Percentiles rank a stretch among this genome's conserved stretches.
Conservation (phyloP, 2,888 invertebrate genomes). For the Amblyjoppa fuscipennis region DNA sequence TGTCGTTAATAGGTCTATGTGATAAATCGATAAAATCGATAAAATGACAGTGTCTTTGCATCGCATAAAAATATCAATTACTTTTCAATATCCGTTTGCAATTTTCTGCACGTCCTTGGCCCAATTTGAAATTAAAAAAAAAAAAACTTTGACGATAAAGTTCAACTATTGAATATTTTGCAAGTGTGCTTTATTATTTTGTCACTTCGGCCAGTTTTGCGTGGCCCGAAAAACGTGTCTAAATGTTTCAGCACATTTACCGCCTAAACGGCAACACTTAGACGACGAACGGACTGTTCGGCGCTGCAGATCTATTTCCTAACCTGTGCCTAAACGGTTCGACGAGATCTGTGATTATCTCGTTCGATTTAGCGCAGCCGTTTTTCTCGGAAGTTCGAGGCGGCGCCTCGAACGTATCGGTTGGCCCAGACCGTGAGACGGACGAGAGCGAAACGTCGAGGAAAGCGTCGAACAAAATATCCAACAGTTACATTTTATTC, state of each 20-base stretch:
- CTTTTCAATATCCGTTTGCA: too few relatives aligned
- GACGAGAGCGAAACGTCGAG: slow-evolving; percentile 34
- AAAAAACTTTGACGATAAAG: too few relatives aligned
- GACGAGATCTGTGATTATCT: slow-evolving; percentile 33
- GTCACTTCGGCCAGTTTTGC: too few relatives aligned
- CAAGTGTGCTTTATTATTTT: too few relatives aligned
- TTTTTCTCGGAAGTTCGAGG: slow-evolving; percentile 51
- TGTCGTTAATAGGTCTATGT: neutral
- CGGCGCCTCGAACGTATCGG: slow-evolving; percentile 58
- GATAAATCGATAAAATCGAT: neutral
- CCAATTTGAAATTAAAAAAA: too few relatives aligned
- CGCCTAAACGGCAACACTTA: neutral
- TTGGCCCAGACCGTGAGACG: slow-evolving; percentile 34
- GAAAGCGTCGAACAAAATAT: slow-evolving; percentile 14
- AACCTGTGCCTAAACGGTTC: neutral
- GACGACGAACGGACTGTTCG: neutral
- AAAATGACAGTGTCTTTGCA: neutral
- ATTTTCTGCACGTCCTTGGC: too few relatives aligned
- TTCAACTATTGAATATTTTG: too few relatives aligned
- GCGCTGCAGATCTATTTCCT: slow-evolving; percentile 11
- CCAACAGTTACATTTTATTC: too few relatives aligned
- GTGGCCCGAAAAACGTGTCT: too few relatives aligned
- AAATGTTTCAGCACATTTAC: too few relatives aligned
- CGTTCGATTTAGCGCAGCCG: slow-evolving; percentile 11
- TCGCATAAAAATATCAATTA: too few relatives aligned